Conservation (phyloP, 1,140 invertebrate species). For the Portunus trituberculatus region DNA sequence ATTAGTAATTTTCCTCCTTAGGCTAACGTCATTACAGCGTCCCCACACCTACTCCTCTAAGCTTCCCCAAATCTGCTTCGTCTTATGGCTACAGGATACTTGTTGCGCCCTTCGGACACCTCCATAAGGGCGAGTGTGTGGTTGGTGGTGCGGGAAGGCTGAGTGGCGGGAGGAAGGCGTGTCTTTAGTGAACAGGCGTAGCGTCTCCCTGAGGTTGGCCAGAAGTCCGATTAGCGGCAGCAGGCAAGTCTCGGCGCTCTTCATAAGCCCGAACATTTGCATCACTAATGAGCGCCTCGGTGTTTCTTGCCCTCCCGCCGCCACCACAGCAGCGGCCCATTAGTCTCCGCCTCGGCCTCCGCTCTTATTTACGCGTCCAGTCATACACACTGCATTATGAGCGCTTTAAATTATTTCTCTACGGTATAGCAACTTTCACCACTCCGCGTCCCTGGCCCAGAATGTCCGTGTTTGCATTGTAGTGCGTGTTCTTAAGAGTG, state of each 20-base stretch:
- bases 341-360: constrained; percentile 45
- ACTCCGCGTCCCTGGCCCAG: too few relatives aligned
- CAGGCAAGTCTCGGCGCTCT: constrained; percentile 42
- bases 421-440: too few relatives aligned
- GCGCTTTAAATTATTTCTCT: too few relatives aligned
- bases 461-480: too few relatives aligned
- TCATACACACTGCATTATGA: too few relatives aligned
- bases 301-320: constrained; percentile 63
- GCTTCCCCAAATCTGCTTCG: not conserved
- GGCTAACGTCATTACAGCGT: constrained; percentile 46
- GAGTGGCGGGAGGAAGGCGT: not conserved
- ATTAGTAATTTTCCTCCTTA: constrained; percentile 57
- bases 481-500: too few relatives aligned
- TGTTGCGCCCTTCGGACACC: not conserved
- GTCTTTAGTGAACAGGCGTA: constrained; percentile 15
- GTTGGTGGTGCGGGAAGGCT: not conserved
- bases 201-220: constrained; percentile 54
- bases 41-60: constrained; percentile 32
- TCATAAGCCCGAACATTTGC: constrained; percentile 67
- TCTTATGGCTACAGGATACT: not conserved
- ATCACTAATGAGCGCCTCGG: constrained; percentile 61
- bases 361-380: not conserved
- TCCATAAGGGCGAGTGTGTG: constrained; percentile 14
- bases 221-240: constrained; percentile 60
- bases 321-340: constrained; percentile 51